These are phyloP conservation scores for Liparis tanakae DNA, from an alignment of 2,797 vertebrate genomes.

Conservation along the genomic window DNA sequence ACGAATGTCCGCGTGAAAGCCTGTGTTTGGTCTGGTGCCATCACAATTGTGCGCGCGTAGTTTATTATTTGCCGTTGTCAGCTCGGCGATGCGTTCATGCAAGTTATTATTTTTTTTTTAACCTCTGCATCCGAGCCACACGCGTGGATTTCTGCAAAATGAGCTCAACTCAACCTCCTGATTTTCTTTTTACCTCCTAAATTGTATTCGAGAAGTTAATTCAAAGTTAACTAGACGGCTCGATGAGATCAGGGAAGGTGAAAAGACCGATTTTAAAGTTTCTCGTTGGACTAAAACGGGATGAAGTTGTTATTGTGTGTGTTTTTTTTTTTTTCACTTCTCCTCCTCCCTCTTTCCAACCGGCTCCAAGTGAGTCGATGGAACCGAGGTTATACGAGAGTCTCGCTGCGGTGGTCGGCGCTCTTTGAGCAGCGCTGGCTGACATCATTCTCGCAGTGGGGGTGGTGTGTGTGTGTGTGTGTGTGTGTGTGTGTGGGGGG, in stretches of 20 bases:
- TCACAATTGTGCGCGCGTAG: constrained; percentile 27
- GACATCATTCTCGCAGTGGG: constrained; percentile 66
- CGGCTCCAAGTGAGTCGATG: constrained; percentile 38
- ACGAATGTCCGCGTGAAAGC: constrained; percentile 60
- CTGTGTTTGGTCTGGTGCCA: constrained; percentile 31
- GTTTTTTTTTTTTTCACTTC: constrained; percentile 33
- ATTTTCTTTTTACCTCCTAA: constrained; percentile 23
- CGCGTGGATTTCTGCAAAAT: constrained; percentile 60
- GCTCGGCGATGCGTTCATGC: constrained; percentile 46
- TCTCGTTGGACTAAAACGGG: constrained; percentile 39
- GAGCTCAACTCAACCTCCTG: constrained; percentile 42
- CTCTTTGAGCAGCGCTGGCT: constrained; percentile 56
- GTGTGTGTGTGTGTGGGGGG: no score
- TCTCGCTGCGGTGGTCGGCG: constrained; percentile 52
- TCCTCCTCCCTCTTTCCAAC: constrained; percentile 36
- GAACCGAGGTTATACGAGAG: constrained; percentile 60
- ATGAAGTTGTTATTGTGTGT: constrained; percentile 42
- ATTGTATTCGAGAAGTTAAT: constrained; percentile 35
- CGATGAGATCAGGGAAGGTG: not conserved
- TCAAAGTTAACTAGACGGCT: not conserved
- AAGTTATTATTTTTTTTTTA: no score
- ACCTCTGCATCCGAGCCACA: constrained; percentile 38
- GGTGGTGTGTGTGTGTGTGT: not conserved
- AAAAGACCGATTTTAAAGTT: constrained; percentile 8
- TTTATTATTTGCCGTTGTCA: constrained; percentile 66